These are phyloP conservation scores for Acanthurus leucopareius DNA, from an alignment of 2,797 vertebrate genomes.

Conservation along the genomic window DNA sequence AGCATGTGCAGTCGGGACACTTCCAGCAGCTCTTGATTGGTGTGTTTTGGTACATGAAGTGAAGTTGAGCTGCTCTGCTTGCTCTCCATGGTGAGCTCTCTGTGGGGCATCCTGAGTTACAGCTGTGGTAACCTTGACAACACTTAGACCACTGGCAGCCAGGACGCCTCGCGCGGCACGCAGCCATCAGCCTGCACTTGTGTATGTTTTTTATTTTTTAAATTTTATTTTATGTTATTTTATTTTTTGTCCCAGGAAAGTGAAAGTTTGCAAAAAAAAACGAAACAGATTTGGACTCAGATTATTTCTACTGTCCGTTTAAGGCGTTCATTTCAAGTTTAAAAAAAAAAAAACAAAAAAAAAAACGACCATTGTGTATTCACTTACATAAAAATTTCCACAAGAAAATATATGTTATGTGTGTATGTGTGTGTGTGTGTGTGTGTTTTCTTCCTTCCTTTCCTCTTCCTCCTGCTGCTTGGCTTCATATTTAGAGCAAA, in stretches of 20 bases:
- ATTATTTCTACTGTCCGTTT: neutral
- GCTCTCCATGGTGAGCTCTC: slow-evolving; percentile 30
- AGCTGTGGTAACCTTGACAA: slow-evolving; percentile 84
- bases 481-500: neutral
- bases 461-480: neutral
- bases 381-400: no score
- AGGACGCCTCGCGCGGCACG: slow-evolving; percentile 42
- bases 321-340: neutral
- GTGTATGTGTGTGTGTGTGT: neutral
- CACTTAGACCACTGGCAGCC: slow-evolving; percentile 62
- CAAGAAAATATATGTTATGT: no score
- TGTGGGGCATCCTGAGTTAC: slow-evolving; percentile 60
- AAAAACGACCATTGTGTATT: neutral
- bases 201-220: neutral
- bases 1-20: neutral
- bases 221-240: neutral
- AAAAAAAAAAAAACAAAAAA: no score
- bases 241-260: neutral
- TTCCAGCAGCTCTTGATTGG: neutral
- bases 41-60: slow-evolving; percentile 16
- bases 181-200: slow-evolving; percentile 19
- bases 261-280: slow-evolving; percentile 1
- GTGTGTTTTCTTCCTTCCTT: no score
- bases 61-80: neutral
- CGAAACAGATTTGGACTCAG: neutral